These are phyloP conservation scores for Porites divaricata DNA, from an alignment of 92 coral and sea anemone genomes.

Conservation along the genomic window DNA sequence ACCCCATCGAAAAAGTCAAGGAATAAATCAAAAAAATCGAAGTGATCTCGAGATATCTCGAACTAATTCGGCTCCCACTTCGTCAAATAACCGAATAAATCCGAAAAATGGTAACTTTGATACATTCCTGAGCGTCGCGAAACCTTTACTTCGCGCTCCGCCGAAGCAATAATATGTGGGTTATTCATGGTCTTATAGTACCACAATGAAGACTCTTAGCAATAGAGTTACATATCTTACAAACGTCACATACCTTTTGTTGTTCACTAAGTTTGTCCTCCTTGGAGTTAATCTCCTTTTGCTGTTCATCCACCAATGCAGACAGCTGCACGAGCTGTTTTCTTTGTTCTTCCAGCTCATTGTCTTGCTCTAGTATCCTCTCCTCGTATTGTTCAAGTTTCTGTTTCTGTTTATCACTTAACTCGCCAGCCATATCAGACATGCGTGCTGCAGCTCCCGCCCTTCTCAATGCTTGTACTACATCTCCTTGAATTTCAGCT, in stretches of 20 bases:
- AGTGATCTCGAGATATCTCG: too few relatives aligned
- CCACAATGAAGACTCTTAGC: too few relatives aligned
- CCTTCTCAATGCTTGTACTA: conserved; percentile 85
- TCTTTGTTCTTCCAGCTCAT: conserved; percentile 83
- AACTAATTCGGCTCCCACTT: too few relatives aligned
- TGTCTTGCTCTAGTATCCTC: conserved; percentile 77
- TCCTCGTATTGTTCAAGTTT: conserved; percentile 80
- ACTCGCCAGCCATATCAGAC: conserved; percentile 97
- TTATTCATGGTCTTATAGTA: too few relatives aligned
- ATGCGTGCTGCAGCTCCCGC: conserved; percentile 98
- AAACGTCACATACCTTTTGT: neutral
- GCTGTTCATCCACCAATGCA: conserved; percentile 85
- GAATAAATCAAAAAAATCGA: too few relatives aligned
- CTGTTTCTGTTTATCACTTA: conserved; percentile 66
- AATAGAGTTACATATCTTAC: conserved; percentile 5
- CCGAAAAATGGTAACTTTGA: too few relatives aligned
- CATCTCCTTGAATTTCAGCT: conserved; percentile 86
- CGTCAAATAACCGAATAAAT: too few relatives aligned
- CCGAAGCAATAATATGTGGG: too few relatives aligned
- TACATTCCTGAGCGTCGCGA: too few relatives aligned
- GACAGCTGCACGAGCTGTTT: conserved; percentile 82
- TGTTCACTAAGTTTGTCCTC: conserved; percentile 70
- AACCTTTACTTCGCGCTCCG: too few relatives aligned
- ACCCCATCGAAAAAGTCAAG: too few relatives aligned
- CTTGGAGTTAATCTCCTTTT: conserved; percentile 76